Percentiles rank a stretch among this genome's conserved stretches.
Conservation (phyloP, 2,888 invertebrate species). For the Mythimna albipuncta region DNA sequence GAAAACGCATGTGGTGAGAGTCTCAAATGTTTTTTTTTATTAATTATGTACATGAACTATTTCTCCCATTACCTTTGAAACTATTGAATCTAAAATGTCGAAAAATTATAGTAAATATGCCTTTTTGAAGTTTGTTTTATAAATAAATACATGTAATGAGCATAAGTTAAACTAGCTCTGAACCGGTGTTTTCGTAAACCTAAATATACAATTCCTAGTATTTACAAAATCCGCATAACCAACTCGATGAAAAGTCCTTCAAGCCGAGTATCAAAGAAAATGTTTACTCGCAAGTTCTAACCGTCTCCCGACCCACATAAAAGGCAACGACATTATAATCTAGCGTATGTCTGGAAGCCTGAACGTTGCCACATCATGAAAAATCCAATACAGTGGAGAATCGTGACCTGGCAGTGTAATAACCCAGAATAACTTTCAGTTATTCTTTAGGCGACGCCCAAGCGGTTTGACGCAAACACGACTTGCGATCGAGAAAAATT, state of each 20-base stretch:
- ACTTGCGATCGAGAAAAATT: conserved; percentile 63
- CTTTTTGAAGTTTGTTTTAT: too few relatives aligned
- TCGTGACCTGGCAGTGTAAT: conserved; percentile 67
- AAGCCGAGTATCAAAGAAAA: conserved; percentile 27
- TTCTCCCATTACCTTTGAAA: too few relatives aligned
- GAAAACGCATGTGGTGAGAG: too few relatives aligned
- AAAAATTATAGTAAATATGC: too few relatives aligned
- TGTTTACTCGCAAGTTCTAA: conserved; percentile 27
- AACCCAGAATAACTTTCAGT: conserved; percentile 57
- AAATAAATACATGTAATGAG: too few relatives aligned
- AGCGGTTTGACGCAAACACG: conserved; percentile 55
- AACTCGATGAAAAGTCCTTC: background rate
- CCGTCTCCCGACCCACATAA: conserved; percentile 24
- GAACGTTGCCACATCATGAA: conserved; percentile 62
- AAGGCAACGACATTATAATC: conserved; percentile 54
- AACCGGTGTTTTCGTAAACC: too few relatives aligned
- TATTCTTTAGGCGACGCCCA: conserved; percentile 55
- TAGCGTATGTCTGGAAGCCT: conserved; percentile 47
- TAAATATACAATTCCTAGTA: background rate
- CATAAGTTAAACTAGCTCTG: too few relatives aligned
- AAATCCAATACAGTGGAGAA: conserved; percentile 67
- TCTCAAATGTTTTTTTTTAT: too few relatives aligned
- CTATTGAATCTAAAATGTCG: too few relatives aligned
- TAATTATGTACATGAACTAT: too few relatives aligned
- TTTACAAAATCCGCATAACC: background rate